A percentile compares a stretch with the other conserved stretches of the same genome.
Evolutionary conservation across 2,113 vertebrate genomes (phyloP).

Genomic region (Mus spicilegus): DNA sequence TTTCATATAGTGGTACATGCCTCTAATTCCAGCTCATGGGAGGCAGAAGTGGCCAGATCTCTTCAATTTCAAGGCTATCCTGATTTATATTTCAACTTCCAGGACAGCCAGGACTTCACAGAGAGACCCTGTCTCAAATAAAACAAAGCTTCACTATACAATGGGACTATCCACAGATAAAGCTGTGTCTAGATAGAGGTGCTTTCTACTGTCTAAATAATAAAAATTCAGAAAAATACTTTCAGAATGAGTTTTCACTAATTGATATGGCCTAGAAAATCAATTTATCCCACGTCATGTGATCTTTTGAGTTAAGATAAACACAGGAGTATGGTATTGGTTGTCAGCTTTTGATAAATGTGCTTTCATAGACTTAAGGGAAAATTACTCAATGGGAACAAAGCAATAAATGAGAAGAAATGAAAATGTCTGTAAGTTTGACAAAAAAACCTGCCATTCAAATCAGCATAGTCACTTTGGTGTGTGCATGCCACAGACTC

Average conservation of each 20-base stretch:
- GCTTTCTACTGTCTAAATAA: not conserved
- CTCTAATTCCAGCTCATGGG: not conserved
- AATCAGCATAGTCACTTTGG: not conserved
- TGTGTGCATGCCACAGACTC: too few relatives aligned
- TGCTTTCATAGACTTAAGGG: not conserved
- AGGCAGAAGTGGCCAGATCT: not conserved
- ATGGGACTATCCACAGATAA: not conserved
- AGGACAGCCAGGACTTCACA: not conserved
- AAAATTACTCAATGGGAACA: not conserved
- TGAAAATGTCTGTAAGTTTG: not conserved
- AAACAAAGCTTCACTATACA: not conserved
- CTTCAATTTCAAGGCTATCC: not conserved
- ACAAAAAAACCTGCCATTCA: not conserved
- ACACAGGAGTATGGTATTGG: not conserved
- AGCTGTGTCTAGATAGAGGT: not conserved
- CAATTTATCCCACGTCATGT: not conserved
- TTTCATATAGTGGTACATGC: not conserved
- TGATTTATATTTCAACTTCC: not conserved
- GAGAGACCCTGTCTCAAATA: not conserved
- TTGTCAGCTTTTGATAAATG: not conserved
- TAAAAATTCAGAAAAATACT: not conserved
- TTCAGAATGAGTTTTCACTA: not conserved
- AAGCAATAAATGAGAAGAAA: not conserved
- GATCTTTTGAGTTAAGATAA: not conserved
- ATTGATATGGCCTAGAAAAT: not conserved